Percentiles rank a stretch among this genome's conserved stretches.
Conservation (phyloP, 2,888 invertebrate species). For the Drosophila pullipes region DNA sequence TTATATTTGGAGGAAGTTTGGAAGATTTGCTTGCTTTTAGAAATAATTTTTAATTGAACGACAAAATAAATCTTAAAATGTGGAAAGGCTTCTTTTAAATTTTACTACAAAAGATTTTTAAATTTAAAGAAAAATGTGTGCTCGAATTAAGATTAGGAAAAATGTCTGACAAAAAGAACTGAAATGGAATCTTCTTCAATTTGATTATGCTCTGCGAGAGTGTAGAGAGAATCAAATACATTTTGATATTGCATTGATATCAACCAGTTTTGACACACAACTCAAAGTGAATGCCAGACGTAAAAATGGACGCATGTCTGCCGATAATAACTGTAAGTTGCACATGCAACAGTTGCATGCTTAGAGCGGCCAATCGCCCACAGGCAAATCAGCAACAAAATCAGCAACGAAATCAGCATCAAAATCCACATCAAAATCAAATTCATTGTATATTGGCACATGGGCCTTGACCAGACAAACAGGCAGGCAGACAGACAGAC, state of each 20-base stretch:
- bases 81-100: background rate
- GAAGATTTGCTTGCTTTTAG: background rate
- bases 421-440: conserved; percentile 55
- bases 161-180: background rate
- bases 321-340: conserved; percentile 23
- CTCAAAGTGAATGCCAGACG: conserved; percentile 6
- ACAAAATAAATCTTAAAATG: background rate
- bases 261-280: conserved; percentile 1
- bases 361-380: conserved; percentile 7
- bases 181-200: background rate
- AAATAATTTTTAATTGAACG: background rate
- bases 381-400: conserved; percentile 46
- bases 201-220: background rate
- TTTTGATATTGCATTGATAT: background rate
- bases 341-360: conserved; percentile 64
- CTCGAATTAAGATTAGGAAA: background rate
- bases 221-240: background rate
- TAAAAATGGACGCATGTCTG: background rate
- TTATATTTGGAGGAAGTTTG: too few relatives aligned
- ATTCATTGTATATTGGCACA: conserved; percentile 54
- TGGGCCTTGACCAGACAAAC: conserved; percentile 47
- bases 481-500: conserved; percentile 15
- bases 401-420: conserved; percentile 20
- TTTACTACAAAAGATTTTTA: fast-evolving
- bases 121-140: background rate